Evolutionary conservation across 2,113 vertebrate species (phyloP), one percentile per base, ranked within the genome.

Genomic region (Aspidoscelis tigris): DNA sequence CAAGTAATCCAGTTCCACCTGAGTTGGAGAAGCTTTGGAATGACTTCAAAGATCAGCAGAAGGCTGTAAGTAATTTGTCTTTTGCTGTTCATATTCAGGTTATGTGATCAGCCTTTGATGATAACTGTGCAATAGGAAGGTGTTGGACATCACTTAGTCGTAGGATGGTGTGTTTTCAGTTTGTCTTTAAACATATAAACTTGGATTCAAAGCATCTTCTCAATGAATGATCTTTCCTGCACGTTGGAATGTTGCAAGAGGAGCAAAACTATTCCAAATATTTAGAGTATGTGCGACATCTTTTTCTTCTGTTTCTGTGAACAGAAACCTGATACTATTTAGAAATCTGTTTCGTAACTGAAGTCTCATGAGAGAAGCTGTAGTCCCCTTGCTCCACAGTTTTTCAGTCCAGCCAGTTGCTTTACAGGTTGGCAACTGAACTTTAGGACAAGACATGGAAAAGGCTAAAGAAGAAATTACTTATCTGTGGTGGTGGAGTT

Each of bases 21-120:
- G 98, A 99, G 81, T 93, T 99, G 78, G 99, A 99, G 92, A 97
- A 97, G 92, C 97, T 99, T 26, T 99, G 99, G 99, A 95, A 91
- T 80, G 97, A 97, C 79, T 99, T 99, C 92, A 99, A 98, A 96
- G 98, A 99, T 81, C 98, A 99, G 0, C 98, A 99, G 94, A 99
- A 99, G 92, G 97, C 97, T 76, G 99, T 99, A 88, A 97, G 97
- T 94, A 81, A 90, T 87, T 79, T 76, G 83, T 82, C 22, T 66
- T 66, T 84, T 44, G 74, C 76, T 90, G 75, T 7, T 83, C 4
- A 22, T 81, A 39, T 87, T 86, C 33, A 7, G 26, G 0, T 0
- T 77, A 0, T 1, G 3, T 33, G 50, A 0, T 0, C 70, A 72
- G 50, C 64, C 73, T 44, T 18, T 50, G n/a, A 18, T 33, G 50